Conservation (phyloP, 2,113 vertebrate species). For the Plectropomus leopardus region DNA sequence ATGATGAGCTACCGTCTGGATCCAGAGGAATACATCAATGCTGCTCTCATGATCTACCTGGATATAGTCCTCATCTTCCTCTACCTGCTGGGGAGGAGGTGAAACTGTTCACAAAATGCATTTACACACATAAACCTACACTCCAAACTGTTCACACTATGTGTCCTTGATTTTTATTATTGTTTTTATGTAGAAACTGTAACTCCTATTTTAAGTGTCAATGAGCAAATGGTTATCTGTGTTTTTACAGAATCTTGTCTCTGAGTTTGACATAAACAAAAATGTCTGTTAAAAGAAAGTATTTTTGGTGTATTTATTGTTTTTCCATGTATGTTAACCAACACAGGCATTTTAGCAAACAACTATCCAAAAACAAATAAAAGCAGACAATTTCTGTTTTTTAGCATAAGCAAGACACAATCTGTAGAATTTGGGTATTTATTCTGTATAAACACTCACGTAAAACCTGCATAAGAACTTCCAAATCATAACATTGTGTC, state of each 20-base stretch:
- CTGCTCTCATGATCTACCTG: slow-evolving; percentile 83
- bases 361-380: background rate
- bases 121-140: background rate
- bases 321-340: background rate
- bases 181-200: background rate
- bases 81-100: slow-evolving; percentile 78
- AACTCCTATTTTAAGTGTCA: background rate
- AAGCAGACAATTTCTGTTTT: background rate
- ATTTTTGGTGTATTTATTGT: background rate
- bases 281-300: background rate
- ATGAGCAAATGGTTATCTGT: background rate
- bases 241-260: slow-evolving; percentile 1
- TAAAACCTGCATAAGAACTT: background rate
- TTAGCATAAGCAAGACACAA: background rate
- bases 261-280: slow-evolving; percentile 11
- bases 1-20: slow-evolving; percentile 60
- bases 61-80: slow-evolving; percentile 85
- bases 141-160: slow-evolving; percentile 4
- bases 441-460: background rate
- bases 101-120: slow-evolving; percentile 21
- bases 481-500: background rate
- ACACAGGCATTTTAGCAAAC: background rate
- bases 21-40: slow-evolving; percentile 84
- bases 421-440: background rate
- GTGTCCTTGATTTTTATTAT: slow-evolving; percentile 28